Percentiles rank a stretch among this genome's conserved stretches.
Conservation (phyloP, 2,113 vertebrate species). For the Pungitius pungitius region DNA sequence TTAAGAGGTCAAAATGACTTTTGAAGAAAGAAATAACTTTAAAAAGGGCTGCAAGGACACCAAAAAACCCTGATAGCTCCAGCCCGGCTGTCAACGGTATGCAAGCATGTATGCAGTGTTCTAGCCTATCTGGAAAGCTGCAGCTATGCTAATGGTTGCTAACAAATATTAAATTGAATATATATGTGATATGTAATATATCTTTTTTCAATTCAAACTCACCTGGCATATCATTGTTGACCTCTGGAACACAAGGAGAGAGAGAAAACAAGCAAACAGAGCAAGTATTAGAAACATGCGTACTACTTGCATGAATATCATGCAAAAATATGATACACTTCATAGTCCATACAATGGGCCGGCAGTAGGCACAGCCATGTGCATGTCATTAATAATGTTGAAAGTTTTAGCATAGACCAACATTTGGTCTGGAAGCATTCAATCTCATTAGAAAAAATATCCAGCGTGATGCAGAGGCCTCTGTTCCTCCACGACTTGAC, state of each 20-base stretch:
- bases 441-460: neutral
- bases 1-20: neutral
- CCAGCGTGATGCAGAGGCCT: neutral
- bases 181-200: no score
- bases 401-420: neutral
- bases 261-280: slow-evolving; percentile 70
- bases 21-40: neutral
- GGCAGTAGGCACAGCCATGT: slow-evolving; percentile 62
- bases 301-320: slow-evolving; percentile 85
- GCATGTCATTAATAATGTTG: slow-evolving; percentile 66
- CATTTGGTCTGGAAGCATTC: slow-evolving; percentile 1
- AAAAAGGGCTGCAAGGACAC: neutral
- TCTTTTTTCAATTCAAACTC: slow-evolving; percentile 77
- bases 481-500: neutral
- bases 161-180: no score
- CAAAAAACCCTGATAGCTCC: neutral
- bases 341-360: slow-evolving; percentile 72
- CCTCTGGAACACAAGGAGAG: slow-evolving; percentile 84
- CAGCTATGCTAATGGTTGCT: neutral
- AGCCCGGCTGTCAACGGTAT: no score
- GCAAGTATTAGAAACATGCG: slow-evolving; percentile 77
- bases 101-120: neutral
- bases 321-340: slow-evolving; percentile 78
- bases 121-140: neutral
- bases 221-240: slow-evolving; percentile 91